These are phyloP conservation scores for Pipra filicauda DNA, from an alignment of 2,113 vertebrate species.

Conservation along the genomic window DNA sequence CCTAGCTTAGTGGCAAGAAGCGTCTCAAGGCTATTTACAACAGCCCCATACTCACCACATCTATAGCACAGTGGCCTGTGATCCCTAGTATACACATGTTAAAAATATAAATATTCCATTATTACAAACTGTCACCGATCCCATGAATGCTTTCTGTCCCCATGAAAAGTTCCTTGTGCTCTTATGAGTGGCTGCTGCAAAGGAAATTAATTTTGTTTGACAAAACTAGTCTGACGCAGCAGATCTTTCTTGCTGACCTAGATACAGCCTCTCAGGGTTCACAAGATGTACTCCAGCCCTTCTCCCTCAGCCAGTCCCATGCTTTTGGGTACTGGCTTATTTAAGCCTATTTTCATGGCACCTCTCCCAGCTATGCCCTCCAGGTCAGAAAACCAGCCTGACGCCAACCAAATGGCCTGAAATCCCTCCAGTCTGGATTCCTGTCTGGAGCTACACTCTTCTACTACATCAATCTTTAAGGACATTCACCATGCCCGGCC, in stretches of 20 bases:
- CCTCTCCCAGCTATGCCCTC: constrained; percentile 8
- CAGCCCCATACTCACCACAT: not conserved
- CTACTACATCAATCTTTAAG: constrained; percentile 56
- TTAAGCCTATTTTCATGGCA: constrained; percentile 13
- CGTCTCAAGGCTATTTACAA: not conserved
- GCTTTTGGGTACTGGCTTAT: not conserved
- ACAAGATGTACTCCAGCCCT: not conserved
- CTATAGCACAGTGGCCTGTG: not conserved
- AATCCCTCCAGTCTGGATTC: constrained; percentile 55
- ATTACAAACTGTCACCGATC: not conserved
- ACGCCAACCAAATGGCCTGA: constrained; percentile 49
- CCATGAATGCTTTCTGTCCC: not conserved
- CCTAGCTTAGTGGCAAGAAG: not conserved
- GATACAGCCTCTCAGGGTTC: not conserved
- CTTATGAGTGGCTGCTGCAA: not conserved
- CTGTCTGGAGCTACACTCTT: constrained; percentile 47
- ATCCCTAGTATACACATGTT: not conserved
- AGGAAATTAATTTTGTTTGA: not conserved
- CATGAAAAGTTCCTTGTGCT: not conserved
- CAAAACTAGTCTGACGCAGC: not conserved
- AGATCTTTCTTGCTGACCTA: not conserved
- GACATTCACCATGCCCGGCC: not conserved
- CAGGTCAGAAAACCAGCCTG: constrained; percentile 23
- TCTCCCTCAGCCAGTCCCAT: not conserved
- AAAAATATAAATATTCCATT: not conserved